These are phyloP conservation scores for Flabesymbios commensalis DNA, from an alignment of 2,888 invertebrate genomes.

Conservation along the genomic window DNA sequence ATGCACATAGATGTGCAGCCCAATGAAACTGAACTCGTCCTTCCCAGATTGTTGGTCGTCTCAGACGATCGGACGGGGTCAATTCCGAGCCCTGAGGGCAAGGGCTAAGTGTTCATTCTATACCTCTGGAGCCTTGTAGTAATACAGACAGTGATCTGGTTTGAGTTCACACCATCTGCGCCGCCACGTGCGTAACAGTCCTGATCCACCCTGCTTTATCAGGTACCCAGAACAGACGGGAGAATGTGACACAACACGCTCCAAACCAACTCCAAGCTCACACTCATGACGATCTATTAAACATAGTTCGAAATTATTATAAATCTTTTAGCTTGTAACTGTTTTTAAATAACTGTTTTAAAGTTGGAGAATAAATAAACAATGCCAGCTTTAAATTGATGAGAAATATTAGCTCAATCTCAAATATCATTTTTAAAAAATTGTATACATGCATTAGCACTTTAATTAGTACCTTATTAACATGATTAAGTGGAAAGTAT, in stretches of 20 bases:
- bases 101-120: no score
- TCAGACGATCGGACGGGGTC: no score
- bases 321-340: background rate
- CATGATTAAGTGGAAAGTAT: no score
- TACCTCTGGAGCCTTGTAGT: conserved; percentile 83
- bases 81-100: no score
- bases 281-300: background rate
- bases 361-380: background rate
- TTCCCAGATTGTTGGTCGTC: no score
- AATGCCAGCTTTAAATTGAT: background rate
- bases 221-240: conserved; percentile 1
- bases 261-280: background rate
- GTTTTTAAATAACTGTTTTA: background rate
- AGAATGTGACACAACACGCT: background rate
- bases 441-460: no score
- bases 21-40: no score
- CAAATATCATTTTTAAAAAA: no score
- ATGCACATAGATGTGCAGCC: no score
- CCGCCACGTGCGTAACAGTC: conserved; percentile 70
- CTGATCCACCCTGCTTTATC: background rate
- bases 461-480: no score
- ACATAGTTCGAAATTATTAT: background rate
- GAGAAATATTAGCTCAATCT: background rate
- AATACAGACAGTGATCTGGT: conserved; percentile 90
- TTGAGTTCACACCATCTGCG: conserved; percentile 88